Evolutionary conservation across 2,888 invertebrate species (phyloP).

Genomic region (Toxonevra muliebris): DNA sequence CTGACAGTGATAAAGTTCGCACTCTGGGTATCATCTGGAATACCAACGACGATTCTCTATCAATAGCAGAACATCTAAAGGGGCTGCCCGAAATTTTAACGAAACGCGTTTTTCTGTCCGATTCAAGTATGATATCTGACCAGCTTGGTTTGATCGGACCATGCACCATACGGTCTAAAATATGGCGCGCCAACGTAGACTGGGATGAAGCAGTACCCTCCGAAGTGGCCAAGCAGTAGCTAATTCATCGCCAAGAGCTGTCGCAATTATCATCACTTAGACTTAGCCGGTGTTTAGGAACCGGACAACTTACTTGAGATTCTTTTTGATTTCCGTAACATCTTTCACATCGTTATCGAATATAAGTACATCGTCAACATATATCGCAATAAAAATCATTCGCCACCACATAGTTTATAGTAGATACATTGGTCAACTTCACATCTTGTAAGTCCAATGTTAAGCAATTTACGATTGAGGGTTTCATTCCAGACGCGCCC

Average conservation of each 20-base stretch:
- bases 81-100: background rate
- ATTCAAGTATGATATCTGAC: too few relatives aligned
- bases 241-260: constrained; percentile 8
- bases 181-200: background rate
- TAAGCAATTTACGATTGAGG: too few relatives aligned
- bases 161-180: background rate
- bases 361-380: background rate
- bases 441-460: too few relatives aligned
- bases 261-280: background rate
- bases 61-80: background rate
- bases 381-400: too few relatives aligned
- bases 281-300: constrained; percentile 10
- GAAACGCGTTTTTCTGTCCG: too few relatives aligned
- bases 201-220: constrained; percentile 16
- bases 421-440: too few relatives aligned
- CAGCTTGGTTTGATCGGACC: background rate
- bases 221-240: background rate
- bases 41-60: background rate
- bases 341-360: constrained; percentile 2
- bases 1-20: background rate
- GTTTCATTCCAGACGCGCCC: too few relatives aligned
- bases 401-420: too few relatives aligned
- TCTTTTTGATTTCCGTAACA: too few relatives aligned
- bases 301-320: background rate
- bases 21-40: constrained; percentile 5